These are phyloP conservation scores for Acropora yongei DNA, from an alignment of 64 coral and sea anemone species.

Conservation along the genomic window DNA sequence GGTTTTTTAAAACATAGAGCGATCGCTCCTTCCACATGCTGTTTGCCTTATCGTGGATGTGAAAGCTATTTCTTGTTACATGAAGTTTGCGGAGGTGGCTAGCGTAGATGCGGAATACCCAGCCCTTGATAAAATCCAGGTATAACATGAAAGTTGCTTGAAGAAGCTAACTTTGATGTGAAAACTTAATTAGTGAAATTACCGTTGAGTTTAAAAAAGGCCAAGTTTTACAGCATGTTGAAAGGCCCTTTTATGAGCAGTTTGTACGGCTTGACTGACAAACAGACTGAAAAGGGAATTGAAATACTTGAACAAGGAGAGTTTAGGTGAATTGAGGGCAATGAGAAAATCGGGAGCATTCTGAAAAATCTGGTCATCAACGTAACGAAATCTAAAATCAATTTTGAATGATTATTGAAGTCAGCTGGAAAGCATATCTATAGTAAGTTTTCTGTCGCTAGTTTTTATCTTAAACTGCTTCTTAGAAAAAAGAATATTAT, in stretches of 20 bases:
- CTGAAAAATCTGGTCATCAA: neutral
- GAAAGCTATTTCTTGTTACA: neutral
- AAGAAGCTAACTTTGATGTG: neutral
- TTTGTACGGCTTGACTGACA: neutral
- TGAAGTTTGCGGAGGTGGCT: neutral
- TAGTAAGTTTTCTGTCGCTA: no score
- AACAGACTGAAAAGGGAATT: constrained; percentile 22
- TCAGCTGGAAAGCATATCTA: no score
- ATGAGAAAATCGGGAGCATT: neutral
- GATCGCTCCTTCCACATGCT: neutral
- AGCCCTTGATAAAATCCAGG: neutral
- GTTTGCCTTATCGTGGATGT: neutral
- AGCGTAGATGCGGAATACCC: neutral
- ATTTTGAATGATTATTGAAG: no score
- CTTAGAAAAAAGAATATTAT: no score
- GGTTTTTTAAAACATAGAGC: neutral
- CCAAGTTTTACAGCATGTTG: constrained; percentile 9
- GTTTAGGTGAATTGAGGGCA: neutral
- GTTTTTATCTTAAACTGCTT: no score
- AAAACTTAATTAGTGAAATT: neutral
- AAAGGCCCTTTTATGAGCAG: neutral
- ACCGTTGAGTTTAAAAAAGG: neutral
- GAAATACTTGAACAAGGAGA: neutral
- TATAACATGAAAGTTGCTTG: neutral
- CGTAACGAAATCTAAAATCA: neutral